Evolutionary conservation across 2,113 vertebrate genomes (phyloP), one percentile per base, ranked within the genome.

Genomic region (Perca flavescens): DNA sequence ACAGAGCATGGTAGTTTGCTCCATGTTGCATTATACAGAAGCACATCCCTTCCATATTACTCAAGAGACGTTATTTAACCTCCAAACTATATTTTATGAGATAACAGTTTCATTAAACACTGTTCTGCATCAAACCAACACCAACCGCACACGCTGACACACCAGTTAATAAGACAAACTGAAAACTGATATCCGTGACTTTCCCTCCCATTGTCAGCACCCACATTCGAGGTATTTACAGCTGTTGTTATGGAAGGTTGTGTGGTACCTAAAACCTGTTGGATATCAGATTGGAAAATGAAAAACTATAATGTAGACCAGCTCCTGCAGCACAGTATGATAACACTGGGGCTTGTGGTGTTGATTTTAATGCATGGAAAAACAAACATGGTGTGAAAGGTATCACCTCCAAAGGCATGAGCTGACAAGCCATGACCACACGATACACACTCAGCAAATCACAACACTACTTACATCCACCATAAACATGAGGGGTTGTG

Each of bases 331-430:
- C 46, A 69, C 47, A 52, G 10, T 46, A 6, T 47, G 49, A 72
- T 22, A 46, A 16, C 15, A 49, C 52, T 13, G 14, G 2, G 15
- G 31, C 25, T 16, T 15, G 15, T 31, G 25, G 6, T 52, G 64
- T 56, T 73, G 13, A 78, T 74, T 74, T 74, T 21, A 54, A 34
- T 60, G 31, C 13, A 61, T 21, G 40, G 50, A 67, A 47, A 74
- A 67, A 50, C 8, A 74, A 54, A 49, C 17, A 15, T 4, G 21
- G 2, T 22, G 46, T 53, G 17, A 60, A 50, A 71, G n/a, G 14
- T 21, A 34, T 52, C 19, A 36, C 10, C 54, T 61, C 12, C 5
- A 21, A 70, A 54, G 34, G n/a, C 25, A 19, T 21, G 28, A 57
- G 58, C 31, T 3, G 28, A 58, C 50, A 61, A 66, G 74, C 53